phyloP scores from a whole-genome alignment of 2,113 vertebrate species.

The Pyxicephalus adspersus region DNA sequence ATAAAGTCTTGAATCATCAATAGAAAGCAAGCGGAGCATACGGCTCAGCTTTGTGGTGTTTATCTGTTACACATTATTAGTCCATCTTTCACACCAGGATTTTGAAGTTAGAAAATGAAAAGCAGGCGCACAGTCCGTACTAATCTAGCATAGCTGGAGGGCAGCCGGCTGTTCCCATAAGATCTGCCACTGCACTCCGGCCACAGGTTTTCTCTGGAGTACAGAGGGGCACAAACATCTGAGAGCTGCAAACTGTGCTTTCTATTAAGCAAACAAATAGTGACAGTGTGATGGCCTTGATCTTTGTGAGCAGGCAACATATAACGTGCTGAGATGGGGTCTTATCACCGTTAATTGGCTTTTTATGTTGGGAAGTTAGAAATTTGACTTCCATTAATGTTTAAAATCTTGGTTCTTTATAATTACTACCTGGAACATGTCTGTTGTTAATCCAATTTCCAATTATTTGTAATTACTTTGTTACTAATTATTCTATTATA shows the following conservation, averaged over 20 bases:
- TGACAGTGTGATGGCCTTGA: constrained; percentile 24
- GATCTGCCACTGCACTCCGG: constrained; percentile 32
- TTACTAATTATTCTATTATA: too few relatives aligned
- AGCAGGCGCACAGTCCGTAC: constrained; percentile 18
- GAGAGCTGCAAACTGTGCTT: constrained; percentile 28
- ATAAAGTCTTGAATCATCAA: too few relatives aligned
- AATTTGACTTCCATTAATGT: too few relatives aligned
- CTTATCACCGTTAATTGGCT: not conserved
- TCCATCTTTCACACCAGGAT: constrained; percentile 1
- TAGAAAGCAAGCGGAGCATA: too few relatives aligned
- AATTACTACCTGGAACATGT: too few relatives aligned
- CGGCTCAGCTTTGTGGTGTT: too few relatives aligned
- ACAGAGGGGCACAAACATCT: constrained; percentile 21
- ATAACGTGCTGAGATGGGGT: not conserved
- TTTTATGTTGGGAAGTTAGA: too few relatives aligned
- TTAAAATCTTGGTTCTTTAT: too few relatives aligned
- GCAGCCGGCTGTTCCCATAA: constrained; percentile 27
- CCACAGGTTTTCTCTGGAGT: not conserved
- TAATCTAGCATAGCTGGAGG: constrained; percentile 16
- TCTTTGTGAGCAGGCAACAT: not conserved
- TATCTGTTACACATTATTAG: not conserved
- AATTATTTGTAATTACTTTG: too few relatives aligned
- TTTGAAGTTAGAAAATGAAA: constrained; percentile 39
- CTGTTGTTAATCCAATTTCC: too few relatives aligned
- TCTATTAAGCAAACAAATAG: constrained; percentile 43